Percentiles rank a stretch among this genome's conserved stretches.
phyloP scores from a whole-genome alignment of 2,888 invertebrate genomes.

The Oscheius sp. region DNA sequence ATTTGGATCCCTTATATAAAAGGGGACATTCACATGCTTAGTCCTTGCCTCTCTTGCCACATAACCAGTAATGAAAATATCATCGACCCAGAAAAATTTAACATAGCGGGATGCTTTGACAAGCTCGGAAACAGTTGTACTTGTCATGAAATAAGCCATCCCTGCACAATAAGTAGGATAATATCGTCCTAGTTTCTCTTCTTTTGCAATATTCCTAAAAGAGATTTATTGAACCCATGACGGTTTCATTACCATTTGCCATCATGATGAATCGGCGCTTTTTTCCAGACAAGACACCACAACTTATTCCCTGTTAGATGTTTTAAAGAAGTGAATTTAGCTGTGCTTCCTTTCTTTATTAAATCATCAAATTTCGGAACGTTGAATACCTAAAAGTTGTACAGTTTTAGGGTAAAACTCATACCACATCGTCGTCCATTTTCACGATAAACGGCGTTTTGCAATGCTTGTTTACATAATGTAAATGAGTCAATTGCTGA shows the following conservation, averaged over 20 bases:
- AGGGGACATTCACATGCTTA: neutral
- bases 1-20: too few relatives aligned
- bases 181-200: neutral
- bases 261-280: neutral
- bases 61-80: constrained; percentile 17
- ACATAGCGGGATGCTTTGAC: neutral
- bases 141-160: constrained; percentile 5
- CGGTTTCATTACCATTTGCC: constrained; percentile 2
- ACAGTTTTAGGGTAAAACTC: neutral
- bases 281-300: constrained; percentile 1
- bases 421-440: constrained; percentile 16
- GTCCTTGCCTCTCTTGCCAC: neutral
- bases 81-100: constrained; percentile 20
- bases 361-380: neutral
- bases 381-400: neutral
- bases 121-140: neutral
- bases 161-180: constrained; percentile 11
- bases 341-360: neutral
- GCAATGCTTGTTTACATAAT: neutral
- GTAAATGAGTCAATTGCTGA: constrained; percentile 12
- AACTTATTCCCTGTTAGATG: neutral
- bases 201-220: constrained; percentile 6
- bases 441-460: constrained; percentile 2
- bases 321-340: neutral
- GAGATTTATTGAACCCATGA: neutral